phyloP scores from a whole-genome alignment of 2,797 vertebrate genomes.

The Syngnathus acus region DNA sequence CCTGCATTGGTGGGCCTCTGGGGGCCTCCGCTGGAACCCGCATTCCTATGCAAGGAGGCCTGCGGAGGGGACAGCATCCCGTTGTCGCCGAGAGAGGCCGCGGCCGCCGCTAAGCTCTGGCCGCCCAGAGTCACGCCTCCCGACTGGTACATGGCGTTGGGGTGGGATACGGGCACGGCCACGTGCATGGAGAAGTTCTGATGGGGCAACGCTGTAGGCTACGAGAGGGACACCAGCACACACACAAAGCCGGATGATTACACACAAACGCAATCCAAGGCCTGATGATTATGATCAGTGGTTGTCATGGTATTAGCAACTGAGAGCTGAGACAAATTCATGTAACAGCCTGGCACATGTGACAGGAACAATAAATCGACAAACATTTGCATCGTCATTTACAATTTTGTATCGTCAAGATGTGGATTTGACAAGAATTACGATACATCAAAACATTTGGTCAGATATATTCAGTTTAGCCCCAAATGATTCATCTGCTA shows the following conservation, averaged over 20 bases:
- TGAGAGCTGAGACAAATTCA: constrained; percentile 14
- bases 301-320: constrained; percentile 44
- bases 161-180: constrained; percentile 93
- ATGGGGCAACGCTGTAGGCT: constrained; percentile 89
- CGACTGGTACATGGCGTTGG: constrained; percentile 89
- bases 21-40: constrained; percentile 79
- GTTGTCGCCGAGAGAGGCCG: constrained; percentile 82
- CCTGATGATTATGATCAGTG: constrained; percentile 29
- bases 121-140: constrained; percentile 80
- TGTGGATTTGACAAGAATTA: neutral
- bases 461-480: neutral
- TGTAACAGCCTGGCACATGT: constrained; percentile 13
- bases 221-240: constrained; percentile 47
- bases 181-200: constrained; percentile 99
- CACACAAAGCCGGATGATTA: constrained; percentile 33
- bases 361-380: constrained; percentile 5
- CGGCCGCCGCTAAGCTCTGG: constrained; percentile 80
- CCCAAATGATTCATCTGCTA: neutral
- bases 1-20: constrained; percentile 91
- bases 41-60: constrained; percentile 84
- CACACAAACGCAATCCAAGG: constrained; percentile 34
- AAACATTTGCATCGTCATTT: neutral
- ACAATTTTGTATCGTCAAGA: constrained; percentile 12
- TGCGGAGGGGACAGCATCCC: constrained; percentile 92
- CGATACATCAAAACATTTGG: neutral